Base-by-base conservation (phyloP, 2,797 vertebrate genomes). In the Acanthurus tractus region DNA sequence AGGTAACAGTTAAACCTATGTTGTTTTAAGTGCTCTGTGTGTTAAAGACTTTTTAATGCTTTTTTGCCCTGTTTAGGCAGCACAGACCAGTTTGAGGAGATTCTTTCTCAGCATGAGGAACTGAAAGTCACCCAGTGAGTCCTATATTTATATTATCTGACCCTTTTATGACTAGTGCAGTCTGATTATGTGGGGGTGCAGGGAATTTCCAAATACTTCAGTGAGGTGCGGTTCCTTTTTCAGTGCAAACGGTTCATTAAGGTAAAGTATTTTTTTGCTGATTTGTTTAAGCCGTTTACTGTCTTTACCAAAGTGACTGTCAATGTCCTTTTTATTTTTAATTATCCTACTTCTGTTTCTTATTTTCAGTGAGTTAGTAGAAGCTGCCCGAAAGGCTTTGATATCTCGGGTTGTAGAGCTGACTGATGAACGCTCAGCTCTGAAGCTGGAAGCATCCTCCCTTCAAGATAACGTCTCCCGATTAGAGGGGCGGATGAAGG, bases 81-180 rank as follows among this genome's bases (percentile, higher is more conserved):
- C n/a, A 14, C 86, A 54, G 93, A 95, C 84, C 93, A 95, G 94
- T 95, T 93, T 82, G 95, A 96, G 55, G 90, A 95, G 89, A 92
- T 96, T 90, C 89, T 95, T 83, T 89, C 89, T 72, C 92, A 94
- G 83, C 92, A 90, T 86, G 95, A 96, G 90, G 95, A 96, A 92
- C 92, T 96, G 86, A 96, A 96, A 95, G 86, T 74, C 82, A 92
- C 86, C 59, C 87, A 95, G 95, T 96, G 89, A 95, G 95, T 91
- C 42, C 18, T 59, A 4, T 58, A 17, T 87, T 86, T 56, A 22
- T 34, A 78, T 45, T 40, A 12, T 58, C 54, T 53, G n/a, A 69
- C 34, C 38, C 57, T 53, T 36, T 23, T 29, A 0, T 63, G 23
- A n/a, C 15, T 73, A 8, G 2, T 53, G 2, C 14, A 36, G 4